Evolutionary conservation across 1,140 invertebrate genomes (phyloP).

Genomic region (Eriosoma lanigerum): DNA sequence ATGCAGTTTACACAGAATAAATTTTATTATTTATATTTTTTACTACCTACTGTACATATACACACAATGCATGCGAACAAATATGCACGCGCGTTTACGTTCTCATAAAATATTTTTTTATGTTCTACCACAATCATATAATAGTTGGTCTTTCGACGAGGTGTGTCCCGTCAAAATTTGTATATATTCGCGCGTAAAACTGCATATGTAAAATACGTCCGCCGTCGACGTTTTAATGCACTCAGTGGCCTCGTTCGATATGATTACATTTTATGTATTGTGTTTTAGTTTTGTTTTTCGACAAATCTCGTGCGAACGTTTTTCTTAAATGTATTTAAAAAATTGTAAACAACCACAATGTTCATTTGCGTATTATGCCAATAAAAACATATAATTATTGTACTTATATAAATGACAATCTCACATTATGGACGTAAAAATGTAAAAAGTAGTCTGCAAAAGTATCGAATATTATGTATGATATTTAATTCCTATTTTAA

Average conservation of each 20-base stretch:
- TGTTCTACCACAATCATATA: neutral
- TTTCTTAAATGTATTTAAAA: neutral
- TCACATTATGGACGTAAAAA: too few relatives aligned
- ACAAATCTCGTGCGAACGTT: neutral
- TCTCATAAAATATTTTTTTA: conserved; percentile 31
- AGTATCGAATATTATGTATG: too few relatives aligned
- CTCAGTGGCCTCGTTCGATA: neutral
- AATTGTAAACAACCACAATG: neutral
- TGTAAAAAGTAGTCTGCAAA: too few relatives aligned
- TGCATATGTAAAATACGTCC: neutral
- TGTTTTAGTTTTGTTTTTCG: neutral
- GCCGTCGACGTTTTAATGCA: conserved; percentile 3
- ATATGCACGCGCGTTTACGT: neutral
- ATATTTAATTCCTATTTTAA: too few relatives aligned
- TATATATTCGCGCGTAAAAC: too few relatives aligned
- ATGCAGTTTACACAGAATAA: neutral
- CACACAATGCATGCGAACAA: neutral
- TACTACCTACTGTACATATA: neutral
- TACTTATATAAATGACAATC: too few relatives aligned
- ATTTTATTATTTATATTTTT: too few relatives aligned
- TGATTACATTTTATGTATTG: too few relatives aligned
- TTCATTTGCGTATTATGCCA: neutral
- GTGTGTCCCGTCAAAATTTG: conserved; percentile 7
- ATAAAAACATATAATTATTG: too few relatives aligned
- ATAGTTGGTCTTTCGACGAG: neutral